phyloP scores from a whole-genome alignment of 2,797 vertebrate genomes.

The Coluber constrictor region DNA sequence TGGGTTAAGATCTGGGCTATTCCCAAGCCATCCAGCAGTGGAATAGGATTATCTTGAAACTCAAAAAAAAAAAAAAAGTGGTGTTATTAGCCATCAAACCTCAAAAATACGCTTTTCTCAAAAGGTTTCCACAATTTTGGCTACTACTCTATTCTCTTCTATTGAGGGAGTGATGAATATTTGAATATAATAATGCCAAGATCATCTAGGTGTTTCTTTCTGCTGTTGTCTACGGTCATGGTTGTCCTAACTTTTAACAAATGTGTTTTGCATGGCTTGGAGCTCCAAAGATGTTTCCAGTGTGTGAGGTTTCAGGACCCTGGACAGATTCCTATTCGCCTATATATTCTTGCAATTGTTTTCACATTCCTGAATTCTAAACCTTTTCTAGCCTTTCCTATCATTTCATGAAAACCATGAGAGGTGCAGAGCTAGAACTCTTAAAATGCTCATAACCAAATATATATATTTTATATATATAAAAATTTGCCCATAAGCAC shows the following conservation, averaged over 20 bases:
- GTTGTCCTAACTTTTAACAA: background rate
- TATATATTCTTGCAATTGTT: background rate
- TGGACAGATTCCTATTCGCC: background rate
- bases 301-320: background rate
- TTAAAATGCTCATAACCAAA: background rate
- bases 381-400: background rate
- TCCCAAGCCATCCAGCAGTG: too few species aligned
- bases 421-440: background rate
- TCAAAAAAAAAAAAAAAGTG: too few species aligned
- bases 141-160: background rate
- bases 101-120: too few species aligned
- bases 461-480: too few species aligned
- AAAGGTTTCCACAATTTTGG: too few species aligned
- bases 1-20: too few species aligned
- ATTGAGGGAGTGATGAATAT: background rate
- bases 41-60: too few species aligned
- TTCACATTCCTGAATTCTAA: background rate
- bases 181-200: background rate
- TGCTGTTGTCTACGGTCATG: background rate
- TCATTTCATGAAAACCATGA: background rate
- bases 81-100: too few species aligned
- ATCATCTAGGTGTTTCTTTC: background rate
- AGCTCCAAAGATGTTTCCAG: background rate
- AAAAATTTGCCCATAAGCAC: too few species aligned
- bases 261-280: background rate